Percentiles rank a stretch among this genome's conserved stretches.
Conservation (phyloP, 2,888 invertebrate species). For the Morinoia aosen region DNA sequence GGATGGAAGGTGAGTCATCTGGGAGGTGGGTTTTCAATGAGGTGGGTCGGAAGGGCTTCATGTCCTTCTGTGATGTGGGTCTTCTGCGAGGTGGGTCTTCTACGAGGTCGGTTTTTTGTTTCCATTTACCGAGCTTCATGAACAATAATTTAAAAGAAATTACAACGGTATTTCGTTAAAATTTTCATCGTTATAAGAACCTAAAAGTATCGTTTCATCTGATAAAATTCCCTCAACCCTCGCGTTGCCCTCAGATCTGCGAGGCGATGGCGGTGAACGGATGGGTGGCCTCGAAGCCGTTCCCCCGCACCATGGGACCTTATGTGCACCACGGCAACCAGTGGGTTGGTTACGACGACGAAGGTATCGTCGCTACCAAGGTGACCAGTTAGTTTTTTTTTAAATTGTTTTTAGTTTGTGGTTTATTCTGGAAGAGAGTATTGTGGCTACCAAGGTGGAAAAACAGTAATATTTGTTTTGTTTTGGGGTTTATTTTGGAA, state of each 20-base stretch:
- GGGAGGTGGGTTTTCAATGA: constrained; percentile 83
- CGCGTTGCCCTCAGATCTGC: constrained; percentile 79
- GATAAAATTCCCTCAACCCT: too few relatives aligned
- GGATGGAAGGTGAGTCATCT: constrained; percentile 71
- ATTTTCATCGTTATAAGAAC: too few relatives aligned
- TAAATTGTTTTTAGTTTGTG: background rate
- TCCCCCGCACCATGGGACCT: constrained; percentile 88
- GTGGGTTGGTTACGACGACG: constrained; percentile 95
- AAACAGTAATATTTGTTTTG: background rate
- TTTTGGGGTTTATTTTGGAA: background rate
- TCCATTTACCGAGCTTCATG: too few relatives aligned
- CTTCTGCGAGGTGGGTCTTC: background rate
- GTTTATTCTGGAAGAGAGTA: background rate
- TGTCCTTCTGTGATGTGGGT: constrained; percentile 15
- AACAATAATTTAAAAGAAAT: too few relatives aligned
- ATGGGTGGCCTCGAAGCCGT: constrained; percentile 88
- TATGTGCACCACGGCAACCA: constrained; percentile 89
- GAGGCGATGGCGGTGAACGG: constrained; percentile 82
- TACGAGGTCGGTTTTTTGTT: background rate
- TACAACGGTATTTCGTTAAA: too few relatives aligned
- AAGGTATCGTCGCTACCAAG: constrained; percentile 85
- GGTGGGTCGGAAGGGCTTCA: constrained; percentile 73
- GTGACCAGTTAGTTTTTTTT: too few relatives aligned
- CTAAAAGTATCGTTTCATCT: too few relatives aligned
- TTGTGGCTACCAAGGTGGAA: background rate